Evolutionary conservation across 2,113 vertebrate species (phyloP), one percentile per base, ranked within the genome.

Genomic region (Anser brachyrhynchus): DNA sequence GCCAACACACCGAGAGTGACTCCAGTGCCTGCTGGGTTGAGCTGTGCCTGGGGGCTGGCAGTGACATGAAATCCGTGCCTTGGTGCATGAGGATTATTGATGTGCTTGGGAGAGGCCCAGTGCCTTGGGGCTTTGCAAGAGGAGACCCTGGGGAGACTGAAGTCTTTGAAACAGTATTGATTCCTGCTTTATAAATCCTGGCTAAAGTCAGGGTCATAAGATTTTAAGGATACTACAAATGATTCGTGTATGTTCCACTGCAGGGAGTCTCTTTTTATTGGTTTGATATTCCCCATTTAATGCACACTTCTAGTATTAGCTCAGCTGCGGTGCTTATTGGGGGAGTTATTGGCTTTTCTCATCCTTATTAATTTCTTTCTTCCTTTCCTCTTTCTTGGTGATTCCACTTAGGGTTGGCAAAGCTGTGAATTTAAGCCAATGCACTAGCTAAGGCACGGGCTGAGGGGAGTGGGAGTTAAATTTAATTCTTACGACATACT

Each of bases 121-220:
- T 22, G 31, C 46, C 61, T 41, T 31, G 76, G 33, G 44, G 26
- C 20, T 93, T 89, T 46, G 65, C 62, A 61, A 84, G 43, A 96
- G 35, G 10, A 86, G 64, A 88, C 58, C 58, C n/a, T 73, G 58
- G 49, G 64, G 79, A 86, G 14, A 3, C n/a, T 20, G 71, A 85
- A 90, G 84, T 80, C 72, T 87, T 89, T 90, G 90, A 96, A 97
- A 97, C 66, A 95, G 88, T 95, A 97, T 97, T 91, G 93, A 96
- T 96, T 95, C 17, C 28, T 93, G 54, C 66, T 97, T 92, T 95
- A 39, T 80, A 84, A 79, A 23, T 80, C 52, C 25, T 76, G 18
- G 59, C 44, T 85, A 62, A 85, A 52, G 33, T 92, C 46, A 22
- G 39, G 23, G 59, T 15, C 14, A 35, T 59, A 33, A 54, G 49